Evolutionary conservation across 2,113 vertebrate genomes (phyloP).

Genomic region (Cyphomyrus plagiostoma): DNA sequence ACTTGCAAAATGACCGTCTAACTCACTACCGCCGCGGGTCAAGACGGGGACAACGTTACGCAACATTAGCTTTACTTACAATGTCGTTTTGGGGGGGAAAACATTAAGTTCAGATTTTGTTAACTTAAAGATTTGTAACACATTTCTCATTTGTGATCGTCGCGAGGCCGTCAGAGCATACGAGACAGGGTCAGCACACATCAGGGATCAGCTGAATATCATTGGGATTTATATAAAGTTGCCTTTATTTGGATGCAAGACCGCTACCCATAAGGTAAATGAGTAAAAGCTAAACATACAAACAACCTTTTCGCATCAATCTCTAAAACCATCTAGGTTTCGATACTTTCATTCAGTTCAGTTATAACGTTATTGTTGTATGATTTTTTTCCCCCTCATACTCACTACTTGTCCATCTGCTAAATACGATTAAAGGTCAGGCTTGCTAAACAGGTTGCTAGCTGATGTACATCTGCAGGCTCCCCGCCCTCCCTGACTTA

Average conservation of each 20-base stretch:
- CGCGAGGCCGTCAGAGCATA: not conserved
- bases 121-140: not conserved
- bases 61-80: not conserved
- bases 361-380: not conserved
- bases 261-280: not conserved
- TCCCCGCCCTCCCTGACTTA: not conserved
- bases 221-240: not conserved
- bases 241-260: not conserved
- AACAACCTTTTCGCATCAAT: not conserved
- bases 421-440: not conserved
- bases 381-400: not conserved
- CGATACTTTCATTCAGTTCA: not conserved
- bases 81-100: not conserved
- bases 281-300: not conserved
- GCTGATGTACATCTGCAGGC: not conserved
- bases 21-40: not conserved
- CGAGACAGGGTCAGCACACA: not conserved
- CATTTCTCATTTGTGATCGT: not conserved
- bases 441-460: not conserved
- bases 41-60: not conserved
- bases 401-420: not conserved
- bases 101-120: not conserved
- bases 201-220: not conserved
- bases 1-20: not conserved
- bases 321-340: not conserved